phyloP scores from a whole-genome alignment of 2,797 vertebrate genomes.

The Melanotaenia trifasciata region DNA sequence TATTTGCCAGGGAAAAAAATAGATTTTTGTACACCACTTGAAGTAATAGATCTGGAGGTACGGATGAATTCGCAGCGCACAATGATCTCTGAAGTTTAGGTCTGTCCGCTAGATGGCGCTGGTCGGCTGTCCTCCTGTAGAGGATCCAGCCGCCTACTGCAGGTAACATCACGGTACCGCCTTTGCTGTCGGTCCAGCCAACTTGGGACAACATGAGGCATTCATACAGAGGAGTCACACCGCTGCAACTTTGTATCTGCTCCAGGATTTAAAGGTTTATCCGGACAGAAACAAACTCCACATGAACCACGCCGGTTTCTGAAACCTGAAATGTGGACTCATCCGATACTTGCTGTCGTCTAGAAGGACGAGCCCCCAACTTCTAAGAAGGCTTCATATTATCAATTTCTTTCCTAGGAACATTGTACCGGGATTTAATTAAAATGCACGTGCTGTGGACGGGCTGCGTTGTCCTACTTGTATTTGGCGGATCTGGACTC shows the following conservation, averaged over 20 bases:
- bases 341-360: slow-evolving; percentile 49
- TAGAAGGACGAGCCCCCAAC: slow-evolving; percentile 1
- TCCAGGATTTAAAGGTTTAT: slow-evolving; percentile 7
- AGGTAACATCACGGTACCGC: slow-evolving; percentile 72
- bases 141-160: slow-evolving; percentile 1
- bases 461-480: slow-evolving; percentile 55
- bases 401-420: not conserved
- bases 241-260: slow-evolving; percentile 38
- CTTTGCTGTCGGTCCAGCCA: slow-evolving; percentile 63
- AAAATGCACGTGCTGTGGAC: slow-evolving; percentile 60
- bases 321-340: slow-evolving; percentile 58
- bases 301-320: slow-evolving; percentile 13
- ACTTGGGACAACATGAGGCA: slow-evolving; percentile 58
- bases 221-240: slow-evolving; percentile 18
- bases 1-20: too few species aligned
- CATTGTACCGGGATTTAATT: not conserved
- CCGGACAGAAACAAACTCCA: not conserved
- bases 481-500: slow-evolving; percentile 41
- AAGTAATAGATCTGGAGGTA: not conserved
- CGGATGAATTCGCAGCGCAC: too few species aligned
- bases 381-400: not conserved
- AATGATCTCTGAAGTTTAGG: not conserved
- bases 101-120: slow-evolving; percentile 62
- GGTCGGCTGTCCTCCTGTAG: not conserved
- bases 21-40: not conserved